phyloP scores from a whole-genome alignment of 2,797 vertebrate genomes.

The Sebastes matsubarae region DNA sequence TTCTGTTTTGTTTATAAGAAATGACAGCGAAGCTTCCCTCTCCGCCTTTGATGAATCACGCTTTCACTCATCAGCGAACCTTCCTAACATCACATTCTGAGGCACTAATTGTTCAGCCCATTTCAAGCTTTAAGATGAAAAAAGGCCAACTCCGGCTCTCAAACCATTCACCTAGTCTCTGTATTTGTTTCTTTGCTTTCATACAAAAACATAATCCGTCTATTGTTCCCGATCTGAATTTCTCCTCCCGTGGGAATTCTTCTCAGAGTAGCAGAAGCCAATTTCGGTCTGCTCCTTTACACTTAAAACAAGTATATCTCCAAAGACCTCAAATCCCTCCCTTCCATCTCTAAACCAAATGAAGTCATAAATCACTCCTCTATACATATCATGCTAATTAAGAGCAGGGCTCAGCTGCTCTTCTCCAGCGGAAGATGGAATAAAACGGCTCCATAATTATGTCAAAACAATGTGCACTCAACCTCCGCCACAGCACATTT shows the following conservation, averaged over 20 bases:
- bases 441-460: conserved; percentile 75
- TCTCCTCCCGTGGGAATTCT: conserved; percentile 67
- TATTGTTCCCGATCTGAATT: conserved; percentile 68
- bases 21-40: conserved; percentile 27
- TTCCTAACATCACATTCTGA: conserved; percentile 27
- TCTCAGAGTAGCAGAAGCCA: conserved; percentile 63
- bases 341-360: conserved; percentile 69
- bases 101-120: conserved; percentile 23
- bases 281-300: conserved; percentile 65
- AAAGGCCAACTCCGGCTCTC: conserved; percentile 28
- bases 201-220: conserved; percentile 69
- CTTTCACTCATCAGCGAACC: conserved; percentile 54
- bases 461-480: conserved; percentile 77
- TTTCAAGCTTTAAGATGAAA: conserved; percentile 35
- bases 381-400: conserved; percentile 81
- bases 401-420: conserved; percentile 70
- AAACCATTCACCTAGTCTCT: conserved; percentile 58
- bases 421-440: conserved; percentile 65
- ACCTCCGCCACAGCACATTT: conserved; percentile 57
- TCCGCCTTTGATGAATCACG: conserved; percentile 53
- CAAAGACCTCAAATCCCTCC: conserved; percentile 74
- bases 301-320: conserved; percentile 73
- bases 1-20: conserved; percentile 46
- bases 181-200: conserved; percentile 67
- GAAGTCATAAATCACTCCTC: conserved; percentile 76